Conservation (phyloP, 2,888 invertebrate genomes). For the Clistopyga incitator region DNA sequence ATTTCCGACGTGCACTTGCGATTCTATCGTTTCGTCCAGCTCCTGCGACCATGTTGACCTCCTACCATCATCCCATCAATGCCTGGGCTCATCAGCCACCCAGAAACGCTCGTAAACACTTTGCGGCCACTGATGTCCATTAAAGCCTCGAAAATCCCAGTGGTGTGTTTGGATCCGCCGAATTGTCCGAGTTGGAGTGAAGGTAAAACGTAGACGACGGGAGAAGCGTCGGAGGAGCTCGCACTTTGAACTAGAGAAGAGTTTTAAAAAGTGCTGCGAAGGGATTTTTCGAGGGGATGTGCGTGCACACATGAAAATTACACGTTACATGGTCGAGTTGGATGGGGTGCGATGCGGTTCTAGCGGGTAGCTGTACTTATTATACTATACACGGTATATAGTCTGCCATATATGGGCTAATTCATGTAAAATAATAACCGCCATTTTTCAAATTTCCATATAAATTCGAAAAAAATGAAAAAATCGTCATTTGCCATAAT, state of each 20-base stretch:
- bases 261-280: not conserved
- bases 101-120: slow-evolving; percentile 22
- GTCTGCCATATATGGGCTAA: not conserved
- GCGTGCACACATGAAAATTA: slow-evolving; percentile 72
- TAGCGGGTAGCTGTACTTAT: slow-evolving; percentile 47
- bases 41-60: slow-evolving; percentile 20
- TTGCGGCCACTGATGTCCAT: slow-evolving; percentile 35
- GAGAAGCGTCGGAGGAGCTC: not conserved
- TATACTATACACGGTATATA: not conserved
- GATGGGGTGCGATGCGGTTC: slow-evolving; percentile 44
- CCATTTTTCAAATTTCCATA: not conserved
- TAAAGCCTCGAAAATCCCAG: slow-evolving; percentile 23
- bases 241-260: slow-evolving; percentile 41
- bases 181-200: not conserved
- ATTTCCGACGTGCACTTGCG: not conserved
- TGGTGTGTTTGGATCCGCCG: not conserved
- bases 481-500: too few relatives aligned
- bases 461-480: too few relatives aligned
- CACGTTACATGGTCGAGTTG: slow-evolving; percentile 70
- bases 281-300: slow-evolving; percentile 51
- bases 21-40: slow-evolving; percentile 42
- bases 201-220: not conserved
- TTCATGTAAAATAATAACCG: not conserved
- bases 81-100: slow-evolving; percentile 10
- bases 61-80: slow-evolving; percentile 1